Percentiles rank a stretch among this genome's conserved stretches.
Evolutionary conservation across 2,888 invertebrate genomes (phyloP).

Genomic region (Eubasilissa splendida): DNA sequence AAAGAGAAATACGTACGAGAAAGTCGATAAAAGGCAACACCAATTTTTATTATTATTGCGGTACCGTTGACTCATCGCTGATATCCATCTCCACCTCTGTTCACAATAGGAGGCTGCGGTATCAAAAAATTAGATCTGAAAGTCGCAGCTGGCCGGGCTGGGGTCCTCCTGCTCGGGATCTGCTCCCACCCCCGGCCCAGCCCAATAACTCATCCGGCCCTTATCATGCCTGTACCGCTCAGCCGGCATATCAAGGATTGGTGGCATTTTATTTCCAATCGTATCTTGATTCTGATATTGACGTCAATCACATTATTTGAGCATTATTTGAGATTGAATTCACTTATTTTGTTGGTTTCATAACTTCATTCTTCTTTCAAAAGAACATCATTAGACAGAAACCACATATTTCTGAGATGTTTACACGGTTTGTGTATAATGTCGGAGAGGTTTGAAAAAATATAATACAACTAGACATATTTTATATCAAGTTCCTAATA

Average conservation of each 20-base stretch:
- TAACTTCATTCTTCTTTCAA: no score
- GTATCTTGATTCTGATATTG: constrained; percentile 5
- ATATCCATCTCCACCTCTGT: constrained; percentile 50
- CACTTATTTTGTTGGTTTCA: neutral
- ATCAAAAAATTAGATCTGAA: constrained; percentile 58
- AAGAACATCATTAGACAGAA: no score
- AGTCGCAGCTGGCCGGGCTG: constrained; percentile 41
- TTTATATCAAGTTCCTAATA: no score
- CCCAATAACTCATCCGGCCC: constrained; percentile 40
- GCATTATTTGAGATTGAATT: no score
- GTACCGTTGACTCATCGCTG: constrained; percentile 55
- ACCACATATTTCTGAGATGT: no score
- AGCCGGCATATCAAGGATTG: constrained; percentile 1
- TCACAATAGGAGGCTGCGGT: constrained; percentile 51
- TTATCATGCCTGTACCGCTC: constrained; percentile 22
- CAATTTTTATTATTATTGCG: constrained; percentile 40
- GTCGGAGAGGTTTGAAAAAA: no score
- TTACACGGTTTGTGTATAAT: no score
- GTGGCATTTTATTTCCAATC: constrained; percentile 15
- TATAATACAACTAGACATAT: no score
- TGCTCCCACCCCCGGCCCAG: constrained; percentile 4
- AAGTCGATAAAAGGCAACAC: constrained; percentile 17
- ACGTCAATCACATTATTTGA: no score
- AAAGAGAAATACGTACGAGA: constrained; percentile 1
- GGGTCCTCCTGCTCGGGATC: neutral